A percentile compares a stretch with the other conserved stretches of the same genome.
These are phyloP conservation scores for Drosophila peninsularis DNA, from an alignment of 2,888 invertebrate species.

Conservation along the genomic window DNA sequence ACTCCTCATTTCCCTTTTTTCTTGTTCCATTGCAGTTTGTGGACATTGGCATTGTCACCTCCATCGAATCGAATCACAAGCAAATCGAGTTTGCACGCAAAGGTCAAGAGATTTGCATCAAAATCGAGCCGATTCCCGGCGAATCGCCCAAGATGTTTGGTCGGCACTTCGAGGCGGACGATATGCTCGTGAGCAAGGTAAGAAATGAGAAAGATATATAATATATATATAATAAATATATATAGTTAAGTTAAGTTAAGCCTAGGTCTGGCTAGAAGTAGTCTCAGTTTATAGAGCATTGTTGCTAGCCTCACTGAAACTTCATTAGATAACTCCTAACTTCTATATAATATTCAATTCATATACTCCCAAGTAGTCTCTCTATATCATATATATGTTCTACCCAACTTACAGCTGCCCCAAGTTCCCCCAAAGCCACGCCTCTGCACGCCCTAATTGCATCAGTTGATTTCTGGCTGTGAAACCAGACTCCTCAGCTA, in stretches of 20 bases:
- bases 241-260: not conserved
- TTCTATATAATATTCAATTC: not conserved
- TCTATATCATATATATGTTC: not conserved
- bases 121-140: constrained; percentile 98
- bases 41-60: constrained; percentile 96
- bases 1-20: not conserved
- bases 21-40: constrained; percentile 89
- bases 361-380: not conserved
- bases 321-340: not conserved
- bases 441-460: constrained; percentile 17
- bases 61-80: constrained; percentile 98
- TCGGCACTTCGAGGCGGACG: constrained; percentile 98
- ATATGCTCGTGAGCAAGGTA: constrained; percentile 97
- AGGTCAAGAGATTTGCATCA: constrained; percentile 97
- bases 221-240: too few relatives aligned
- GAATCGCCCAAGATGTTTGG: constrained; percentile 99
- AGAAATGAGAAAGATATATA: constrained; percentile 41
- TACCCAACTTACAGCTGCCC: not conserved
- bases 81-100: constrained; percentile 96
- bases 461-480: constrained; percentile 22
- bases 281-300: not conserved
- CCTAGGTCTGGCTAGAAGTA: not conserved
- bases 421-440: not conserved
- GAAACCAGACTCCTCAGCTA: constrained; percentile 11
- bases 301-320: not conserved